A percentile compares a stretch with the other conserved stretches of the same genome.
These are phyloP conservation scores for Stegana nigrithorax DNA, from an alignment of 2,888 invertebrate genomes.

Conservation along the genomic window DNA sequence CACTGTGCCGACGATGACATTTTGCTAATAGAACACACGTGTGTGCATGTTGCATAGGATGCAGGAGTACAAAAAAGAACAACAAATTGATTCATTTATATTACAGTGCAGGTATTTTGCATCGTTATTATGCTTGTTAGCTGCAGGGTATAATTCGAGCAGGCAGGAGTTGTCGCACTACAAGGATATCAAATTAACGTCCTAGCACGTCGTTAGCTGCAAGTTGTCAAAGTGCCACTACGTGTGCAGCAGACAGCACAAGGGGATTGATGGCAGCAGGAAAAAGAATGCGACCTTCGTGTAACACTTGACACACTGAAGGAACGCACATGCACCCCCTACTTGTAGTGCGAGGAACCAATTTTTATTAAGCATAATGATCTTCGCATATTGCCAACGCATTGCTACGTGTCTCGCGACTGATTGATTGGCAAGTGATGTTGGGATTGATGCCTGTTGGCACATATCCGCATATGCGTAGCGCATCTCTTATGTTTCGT, in stretches of 20 bases:
- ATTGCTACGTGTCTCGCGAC: slow-evolving; percentile 33
- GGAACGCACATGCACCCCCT: background rate
- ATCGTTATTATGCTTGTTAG: slow-evolving; percentile 15
- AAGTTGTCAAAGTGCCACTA: too few relatives aligned
- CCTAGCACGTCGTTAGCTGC: background rate
- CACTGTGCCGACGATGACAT: slow-evolving; percentile 55
- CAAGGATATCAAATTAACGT: slow-evolving; percentile 28
- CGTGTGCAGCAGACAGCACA: too few relatives aligned
- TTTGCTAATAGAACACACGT: background rate
- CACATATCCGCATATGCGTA: background rate
- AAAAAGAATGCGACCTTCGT: too few relatives aligned
- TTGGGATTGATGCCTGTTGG: background rate
- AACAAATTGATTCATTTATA: slow-evolving; percentile 20
- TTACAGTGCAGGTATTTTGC: too few relatives aligned
- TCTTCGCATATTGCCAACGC: slow-evolving; percentile 17
- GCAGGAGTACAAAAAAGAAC: slow-evolving; percentile 8
- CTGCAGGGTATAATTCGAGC: background rate
- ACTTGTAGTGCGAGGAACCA: slow-evolving; percentile 22
- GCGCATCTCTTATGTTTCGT: too few relatives aligned
- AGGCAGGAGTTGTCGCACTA: too few relatives aligned
- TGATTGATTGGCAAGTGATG: too few relatives aligned
- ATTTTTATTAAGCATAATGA: slow-evolving; percentile 44
- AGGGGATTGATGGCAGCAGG: background rate
- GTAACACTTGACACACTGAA: background rate
- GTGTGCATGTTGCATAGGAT: slow-evolving; percentile 2